Conservation (phyloP, 2,797 vertebrate genomes). For the Mionectes olivaceus region DNA sequence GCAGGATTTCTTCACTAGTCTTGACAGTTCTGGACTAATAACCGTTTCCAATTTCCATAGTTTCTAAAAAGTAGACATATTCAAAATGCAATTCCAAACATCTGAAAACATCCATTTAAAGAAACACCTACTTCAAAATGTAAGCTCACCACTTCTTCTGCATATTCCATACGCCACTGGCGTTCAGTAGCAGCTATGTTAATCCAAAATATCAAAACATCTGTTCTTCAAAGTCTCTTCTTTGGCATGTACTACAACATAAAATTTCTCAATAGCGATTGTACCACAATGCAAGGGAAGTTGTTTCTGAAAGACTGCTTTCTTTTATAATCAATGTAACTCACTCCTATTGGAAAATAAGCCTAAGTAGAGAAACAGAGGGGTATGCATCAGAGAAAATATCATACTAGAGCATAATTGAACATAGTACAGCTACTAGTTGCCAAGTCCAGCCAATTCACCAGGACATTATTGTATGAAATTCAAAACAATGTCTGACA, state of each 20-base stretch:
- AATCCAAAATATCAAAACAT: not conserved
- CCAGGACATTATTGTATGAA: not conserved
- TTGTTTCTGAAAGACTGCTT: not conserved
- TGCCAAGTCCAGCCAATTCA: constrained; percentile 15
- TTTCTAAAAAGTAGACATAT: not conserved
- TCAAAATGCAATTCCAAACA: not conserved
- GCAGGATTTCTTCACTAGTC: not conserved
- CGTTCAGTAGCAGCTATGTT: not conserved
- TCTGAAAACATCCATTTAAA: not conserved
- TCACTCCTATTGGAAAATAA: not conserved
- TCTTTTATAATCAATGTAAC: not conserved
- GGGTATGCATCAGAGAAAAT: not conserved
- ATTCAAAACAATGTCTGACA: constrained; percentile 18
- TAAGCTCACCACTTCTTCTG: not conserved
- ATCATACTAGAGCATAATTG: not conserved
- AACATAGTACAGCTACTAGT: not conserved
- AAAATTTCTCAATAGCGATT: not conserved
- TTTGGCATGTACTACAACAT: not conserved
- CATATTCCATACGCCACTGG: not conserved
- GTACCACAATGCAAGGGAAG: not conserved
- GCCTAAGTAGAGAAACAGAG: not conserved
- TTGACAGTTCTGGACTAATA: not conserved
- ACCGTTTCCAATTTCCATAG: not conserved
- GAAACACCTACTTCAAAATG: not conserved
- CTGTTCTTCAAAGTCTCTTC: not conserved